Evolutionary conservation across 1,140 invertebrate species (phyloP), one percentile per base, ranked within the genome.

Genomic region (Scylla paramamosain): DNA sequence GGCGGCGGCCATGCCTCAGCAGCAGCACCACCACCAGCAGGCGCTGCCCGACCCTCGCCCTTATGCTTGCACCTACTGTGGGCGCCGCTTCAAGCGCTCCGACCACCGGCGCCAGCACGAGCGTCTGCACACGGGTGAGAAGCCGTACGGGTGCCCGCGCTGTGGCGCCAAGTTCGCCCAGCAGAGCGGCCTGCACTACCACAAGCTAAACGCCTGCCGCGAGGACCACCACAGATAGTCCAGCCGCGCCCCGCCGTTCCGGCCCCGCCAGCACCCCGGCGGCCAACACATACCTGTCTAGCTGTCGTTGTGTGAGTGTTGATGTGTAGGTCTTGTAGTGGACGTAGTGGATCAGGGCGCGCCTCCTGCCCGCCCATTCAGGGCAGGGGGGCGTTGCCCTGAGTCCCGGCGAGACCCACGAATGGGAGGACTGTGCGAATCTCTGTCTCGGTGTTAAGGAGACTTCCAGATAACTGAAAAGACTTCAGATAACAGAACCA

Each of bases 101-200:
- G 95, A 95, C 77, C 95, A 95, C 77, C 52, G 93, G 14, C 91
- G 97, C 29, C 97, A 95, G 97, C 96, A 96, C 97, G 95, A 95
- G 97, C 97, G 94, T 96, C 97, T 93, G 14, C 97, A 97, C 96
- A 97, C 97, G 8, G 97, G 97, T n/a, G 97, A 97, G 94, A 97
- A 97, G 77, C 97, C 97, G 8, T 97, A 97, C 96, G 96, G 96
- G 32, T 97, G 97, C 96, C 95, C 96, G 10, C 96, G 97, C 94
- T 97, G 97, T 96, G 96, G 96, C 31, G 95, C 96, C n/a, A 96
- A 97, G 20, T 97, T 97, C 96, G 97, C 97, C 8, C 97, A 97
- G 96, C 97, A 97, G 95, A 97, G 97, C 48, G 97, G 97, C 95
- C 97, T 97, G 8, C 97, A 97, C 96, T 97, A 97, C 28, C 97